Evolutionary conservation across 2,113 vertebrate species (phyloP).

Genomic region (Stigmatopora argus): DNA sequence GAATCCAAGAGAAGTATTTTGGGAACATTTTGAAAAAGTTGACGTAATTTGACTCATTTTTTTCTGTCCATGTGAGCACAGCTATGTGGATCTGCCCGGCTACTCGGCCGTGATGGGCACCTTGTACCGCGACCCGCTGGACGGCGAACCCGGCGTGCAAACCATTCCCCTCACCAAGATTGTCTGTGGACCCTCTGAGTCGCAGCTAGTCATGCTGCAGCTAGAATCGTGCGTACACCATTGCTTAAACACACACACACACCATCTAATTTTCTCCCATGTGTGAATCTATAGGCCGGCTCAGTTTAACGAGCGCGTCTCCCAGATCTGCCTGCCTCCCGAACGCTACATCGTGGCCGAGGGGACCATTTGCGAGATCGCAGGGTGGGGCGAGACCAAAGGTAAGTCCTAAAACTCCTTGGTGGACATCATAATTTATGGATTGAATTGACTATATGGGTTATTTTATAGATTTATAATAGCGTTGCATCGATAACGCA

Average conservation of each 20-base stretch:
- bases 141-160: slow-evolving; percentile 76
- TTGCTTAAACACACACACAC: neutral
- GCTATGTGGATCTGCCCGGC: slow-evolving; percentile 77
- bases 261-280: slow-evolving; percentile 20
- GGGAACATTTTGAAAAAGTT: no score
- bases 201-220: slow-evolving; percentile 89
- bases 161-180: slow-evolving; percentile 76
- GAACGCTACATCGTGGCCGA: slow-evolving; percentile 81
- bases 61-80: slow-evolving; percentile 45
- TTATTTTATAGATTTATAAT: no score
- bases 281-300: slow-evolving; percentile 66
- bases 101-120: slow-evolving; percentile 88
- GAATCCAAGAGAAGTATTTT: no score
- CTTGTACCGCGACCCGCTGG: slow-evolving; percentile 75
- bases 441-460: neutral
- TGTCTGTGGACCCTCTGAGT: slow-evolving; percentile 84
- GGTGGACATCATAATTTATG: neutral
- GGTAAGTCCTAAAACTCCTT: slow-evolving; percentile 60
- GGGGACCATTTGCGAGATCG: slow-evolving; percentile 81
- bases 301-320: slow-evolving; percentile 78
- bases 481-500: no score
- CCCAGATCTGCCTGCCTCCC: slow-evolving; percentile 90
- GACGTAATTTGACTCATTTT: neutral
- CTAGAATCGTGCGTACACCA: slow-evolving; percentile 72
- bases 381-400: slow-evolving; percentile 91